phyloP scores from a whole-genome alignment of 2,888 invertebrate species.

The Heliconius erato region DNA sequence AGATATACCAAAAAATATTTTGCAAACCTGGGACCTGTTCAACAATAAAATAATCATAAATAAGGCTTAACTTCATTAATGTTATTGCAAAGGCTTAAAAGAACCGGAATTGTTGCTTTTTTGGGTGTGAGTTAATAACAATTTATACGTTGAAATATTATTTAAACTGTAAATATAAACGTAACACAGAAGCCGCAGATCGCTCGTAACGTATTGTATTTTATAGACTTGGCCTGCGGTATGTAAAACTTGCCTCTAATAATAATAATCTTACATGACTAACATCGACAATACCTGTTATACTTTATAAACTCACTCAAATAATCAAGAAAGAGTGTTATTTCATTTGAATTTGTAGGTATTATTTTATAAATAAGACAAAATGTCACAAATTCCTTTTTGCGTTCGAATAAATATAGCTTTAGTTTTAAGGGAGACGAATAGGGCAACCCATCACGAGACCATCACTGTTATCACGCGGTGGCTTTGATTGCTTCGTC shows the following conservation, averaged over 20 bases:
- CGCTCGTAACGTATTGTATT: constrained; percentile 80
- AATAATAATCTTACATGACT: constrained; percentile 75
- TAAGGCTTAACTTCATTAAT: constrained; percentile 41
- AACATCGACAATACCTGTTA: constrained; percentile 60
- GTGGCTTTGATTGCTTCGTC: constrained; percentile 82
- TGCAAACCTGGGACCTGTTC: constrained; percentile 21
- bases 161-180: constrained; percentile 66
- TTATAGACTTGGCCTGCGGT: constrained; percentile 79
- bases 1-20: not conserved
- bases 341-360: too few relatives aligned
- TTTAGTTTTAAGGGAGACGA: constrained; percentile 21
- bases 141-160: constrained; percentile 53
- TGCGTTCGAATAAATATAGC: not conserved
- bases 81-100: constrained; percentile 38
- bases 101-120: constrained; percentile 41
- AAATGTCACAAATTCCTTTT: not conserved
- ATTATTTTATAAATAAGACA: constrained; percentile 32
- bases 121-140: constrained; percentile 38
- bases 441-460: constrained; percentile 52
- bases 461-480: constrained; percentile 78
- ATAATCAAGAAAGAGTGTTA: too few relatives aligned
- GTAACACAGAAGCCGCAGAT: constrained; percentile 78
- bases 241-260: constrained; percentile 81
- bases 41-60: constrained; percentile 40
- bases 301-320: constrained; percentile 58